These are phyloP conservation scores for Cistogaster globosa DNA, from an alignment of 2,888 invertebrate species.

Conservation along the genomic window DNA sequence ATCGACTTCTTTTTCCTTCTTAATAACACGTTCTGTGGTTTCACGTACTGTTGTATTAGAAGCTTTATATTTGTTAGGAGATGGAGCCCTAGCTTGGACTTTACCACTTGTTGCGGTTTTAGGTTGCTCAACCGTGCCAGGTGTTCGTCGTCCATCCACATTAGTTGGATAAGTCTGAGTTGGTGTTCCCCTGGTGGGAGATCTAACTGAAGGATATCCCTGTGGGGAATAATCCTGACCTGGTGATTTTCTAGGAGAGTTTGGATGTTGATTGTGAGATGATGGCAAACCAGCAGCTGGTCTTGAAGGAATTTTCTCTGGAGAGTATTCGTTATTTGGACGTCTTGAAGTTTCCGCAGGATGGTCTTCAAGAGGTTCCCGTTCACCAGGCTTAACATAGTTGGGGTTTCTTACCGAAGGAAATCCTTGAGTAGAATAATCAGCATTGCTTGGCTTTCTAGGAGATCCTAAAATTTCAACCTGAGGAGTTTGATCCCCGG, in stretches of 20 bases:
- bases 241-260: slow-evolving; percentile 71
- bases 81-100: slow-evolving; percentile 55
- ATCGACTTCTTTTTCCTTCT: slow-evolving; percentile 83
- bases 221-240: slow-evolving; percentile 74
- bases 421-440: slow-evolving; percentile 75
- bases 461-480: slow-evolving; percentile 68
- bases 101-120: slow-evolving; percentile 35
- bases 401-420: slow-evolving; percentile 70
- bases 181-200: slow-evolving; percentile 70
- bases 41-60: slow-evolving; percentile 72
- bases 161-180: slow-evolving; percentile 73
- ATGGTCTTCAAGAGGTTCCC: slow-evolving; percentile 3
- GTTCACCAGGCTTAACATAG: neutral
- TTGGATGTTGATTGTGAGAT: slow-evolving; percentile 57
- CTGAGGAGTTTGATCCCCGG: slow-evolving; percentile 56
- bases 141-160: slow-evolving; percentile 19
- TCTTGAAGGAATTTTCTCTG: slow-evolving; percentile 64
- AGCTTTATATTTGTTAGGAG: slow-evolving; percentile 69
- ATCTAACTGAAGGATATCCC: slow-evolving; percentile 74
- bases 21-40: slow-evolving; percentile 75
- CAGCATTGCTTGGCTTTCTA: slow-evolving; percentile 69
- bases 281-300: slow-evolving; percentile 62
- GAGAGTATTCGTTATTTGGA: slow-evolving; percentile 65
- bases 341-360: neutral
- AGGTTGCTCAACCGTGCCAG: neutral